A percentile compares a stretch with the other conserved stretches of the same genome.
These are phyloP conservation scores for Zoanthus gigantus DNA, from an alignment of 92 coral and sea anemone genomes.

Conservation along the genomic window DNA sequence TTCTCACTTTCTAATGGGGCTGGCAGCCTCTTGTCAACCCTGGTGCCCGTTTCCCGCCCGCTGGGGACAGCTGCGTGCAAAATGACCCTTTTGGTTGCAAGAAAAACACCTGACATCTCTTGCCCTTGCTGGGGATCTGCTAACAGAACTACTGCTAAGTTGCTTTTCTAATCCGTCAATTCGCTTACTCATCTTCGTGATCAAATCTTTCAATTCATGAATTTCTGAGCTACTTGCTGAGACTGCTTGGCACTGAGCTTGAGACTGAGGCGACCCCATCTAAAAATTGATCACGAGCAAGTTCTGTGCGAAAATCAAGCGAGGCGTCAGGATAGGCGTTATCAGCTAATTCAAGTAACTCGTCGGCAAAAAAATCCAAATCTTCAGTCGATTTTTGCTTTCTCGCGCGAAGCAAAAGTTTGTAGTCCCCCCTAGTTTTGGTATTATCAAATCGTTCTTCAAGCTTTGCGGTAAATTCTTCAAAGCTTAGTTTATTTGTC, in stretches of 20 bases:
- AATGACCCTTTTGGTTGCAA: slow-evolving; percentile 4
- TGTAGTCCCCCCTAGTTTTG: slow-evolving; percentile 30
- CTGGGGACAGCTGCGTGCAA: slow-evolving; percentile 7
- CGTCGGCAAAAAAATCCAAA: background rate
- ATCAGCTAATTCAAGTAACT: background rate
- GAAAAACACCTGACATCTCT: slow-evolving; percentile 3
- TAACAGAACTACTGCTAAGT: background rate
- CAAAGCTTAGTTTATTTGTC: background rate
- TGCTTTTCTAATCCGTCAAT: background rate
- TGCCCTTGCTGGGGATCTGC: background rate
- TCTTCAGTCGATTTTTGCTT: slow-evolving; percentile 19
- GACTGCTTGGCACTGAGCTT: background rate
- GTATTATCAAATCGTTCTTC: slow-evolving; percentile 21
- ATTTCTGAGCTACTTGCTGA: slow-evolving; percentile 5
- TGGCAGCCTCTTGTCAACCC: slow-evolving; percentile 62
- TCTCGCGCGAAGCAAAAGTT: slow-evolving; percentile 27
- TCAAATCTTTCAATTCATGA: slow-evolving; percentile 15
- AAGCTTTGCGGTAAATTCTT: slow-evolving; percentile 19
- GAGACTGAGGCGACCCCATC: background rate
- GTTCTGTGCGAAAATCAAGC: slow-evolving; percentile 7
- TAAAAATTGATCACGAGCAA: slow-evolving; percentile 11
- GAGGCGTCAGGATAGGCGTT: slow-evolving; percentile 37
- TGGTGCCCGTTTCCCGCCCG: slow-evolving; percentile 7
- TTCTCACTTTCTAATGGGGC: slow-evolving; percentile 34
- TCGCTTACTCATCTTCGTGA: background rate